Conservation (phyloP, 1,140 invertebrate genomes). For the Drosophila tristis region DNA sequence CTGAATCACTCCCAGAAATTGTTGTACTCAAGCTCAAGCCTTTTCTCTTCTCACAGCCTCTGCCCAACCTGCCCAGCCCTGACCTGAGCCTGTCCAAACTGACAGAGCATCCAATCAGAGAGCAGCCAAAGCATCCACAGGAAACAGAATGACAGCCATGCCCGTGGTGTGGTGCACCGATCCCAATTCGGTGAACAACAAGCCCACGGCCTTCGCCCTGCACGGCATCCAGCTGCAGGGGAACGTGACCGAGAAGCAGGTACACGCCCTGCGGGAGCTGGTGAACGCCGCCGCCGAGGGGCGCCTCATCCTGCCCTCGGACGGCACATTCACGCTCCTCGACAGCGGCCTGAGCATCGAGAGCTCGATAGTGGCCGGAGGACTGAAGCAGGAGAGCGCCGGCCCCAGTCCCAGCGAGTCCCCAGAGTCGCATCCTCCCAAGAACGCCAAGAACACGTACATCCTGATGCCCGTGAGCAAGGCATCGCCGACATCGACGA, state of each 20-base stretch:
- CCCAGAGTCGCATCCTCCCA: background rate
- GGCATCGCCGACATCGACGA: background rate
- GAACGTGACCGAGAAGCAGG: conserved; percentile 83
- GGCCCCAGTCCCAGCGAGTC: conserved; percentile 4
- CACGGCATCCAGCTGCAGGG: conserved; percentile 84
- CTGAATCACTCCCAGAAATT: background rate
- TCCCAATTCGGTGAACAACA: conserved; percentile 84
- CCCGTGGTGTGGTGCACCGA: conserved; percentile 84
- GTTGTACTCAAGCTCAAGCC: conserved; percentile 4
- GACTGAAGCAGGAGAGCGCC: conserved; percentile 17
- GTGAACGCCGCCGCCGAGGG: conserved; percentile 83
- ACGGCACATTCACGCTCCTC: conserved; percentile 80
- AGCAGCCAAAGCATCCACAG: too few relatives aligned
- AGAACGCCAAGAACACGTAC: conserved; percentile 71
- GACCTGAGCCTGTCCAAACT: background rate
- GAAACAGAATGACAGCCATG: conserved; percentile 70
- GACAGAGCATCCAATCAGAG: background rate
- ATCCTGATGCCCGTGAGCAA: conserved; percentile 80
- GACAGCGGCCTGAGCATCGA: conserved; percentile 82
- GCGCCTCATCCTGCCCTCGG: conserved; percentile 79
- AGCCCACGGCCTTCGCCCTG: conserved; percentile 83
- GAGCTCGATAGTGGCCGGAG: conserved; percentile 70
- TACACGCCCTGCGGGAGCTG: conserved; percentile 77
- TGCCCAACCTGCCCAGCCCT: background rate
- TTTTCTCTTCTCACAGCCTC: conserved; percentile 27